Conservation (phyloP, 2,888 invertebrate genomes). For the Ormyrus nitidulus region DNA sequence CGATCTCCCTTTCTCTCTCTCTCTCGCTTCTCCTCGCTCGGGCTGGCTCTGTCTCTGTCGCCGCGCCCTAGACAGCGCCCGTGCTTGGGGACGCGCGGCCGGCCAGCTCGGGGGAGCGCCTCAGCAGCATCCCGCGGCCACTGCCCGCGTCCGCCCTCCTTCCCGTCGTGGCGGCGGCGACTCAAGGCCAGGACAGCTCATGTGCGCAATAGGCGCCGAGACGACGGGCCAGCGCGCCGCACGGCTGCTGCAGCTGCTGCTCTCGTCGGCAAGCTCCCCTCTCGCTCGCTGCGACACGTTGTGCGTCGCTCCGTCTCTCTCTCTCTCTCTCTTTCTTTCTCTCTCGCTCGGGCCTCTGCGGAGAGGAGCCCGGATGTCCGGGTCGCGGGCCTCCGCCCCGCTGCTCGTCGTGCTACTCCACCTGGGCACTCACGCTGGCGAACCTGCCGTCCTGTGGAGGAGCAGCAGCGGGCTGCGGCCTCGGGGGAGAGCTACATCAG, state of each 20-base stretch:
- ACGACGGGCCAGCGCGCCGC: constrained; percentile 31
- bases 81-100: constrained; percentile 33
- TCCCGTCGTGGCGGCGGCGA: neutral
- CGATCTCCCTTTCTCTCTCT: constrained; percentile 31
- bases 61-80: constrained; percentile 54
- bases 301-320: constrained; percentile 23
- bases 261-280: neutral
- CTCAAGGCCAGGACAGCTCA: constrained; percentile 57
- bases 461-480: no score
- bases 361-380: neutral
- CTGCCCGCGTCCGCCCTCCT: neutral
- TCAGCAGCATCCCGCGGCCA: constrained; percentile 37
- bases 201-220: constrained; percentile 72
- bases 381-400: constrained; percentile 2
- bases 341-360: neutral
- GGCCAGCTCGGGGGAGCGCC: constrained; percentile 45
- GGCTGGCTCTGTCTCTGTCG: constrained; percentile 39
- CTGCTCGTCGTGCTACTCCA: neutral
- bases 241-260: neutral
- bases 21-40: constrained; percentile 15
- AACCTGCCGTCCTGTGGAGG: no score
- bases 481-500: no score
- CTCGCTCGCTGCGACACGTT: neutral
- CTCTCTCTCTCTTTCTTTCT: constrained; percentile 44
- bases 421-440: no score